Conservation (phyloP, 2,797 vertebrate species). For the Myiotriccus ornatus region DNA sequence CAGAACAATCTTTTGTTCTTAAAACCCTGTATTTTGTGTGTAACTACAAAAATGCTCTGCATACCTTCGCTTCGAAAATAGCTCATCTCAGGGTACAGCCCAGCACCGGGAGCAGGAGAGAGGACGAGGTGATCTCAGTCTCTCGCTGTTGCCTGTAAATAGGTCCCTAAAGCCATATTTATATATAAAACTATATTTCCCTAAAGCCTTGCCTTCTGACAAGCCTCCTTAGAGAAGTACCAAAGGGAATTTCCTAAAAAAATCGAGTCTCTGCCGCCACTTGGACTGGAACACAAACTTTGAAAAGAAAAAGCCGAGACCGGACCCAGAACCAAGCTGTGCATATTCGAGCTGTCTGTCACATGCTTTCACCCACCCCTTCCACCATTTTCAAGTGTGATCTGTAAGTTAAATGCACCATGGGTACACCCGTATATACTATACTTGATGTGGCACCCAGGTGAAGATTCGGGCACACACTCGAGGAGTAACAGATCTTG, state of each 20-base stretch:
- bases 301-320: neutral
- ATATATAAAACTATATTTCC: neutral
- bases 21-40: neutral
- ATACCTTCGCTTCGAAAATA: neutral
- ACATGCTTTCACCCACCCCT: neutral
- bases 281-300: neutral
- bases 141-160: neutral
- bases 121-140: neutral
- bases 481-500: neutral
- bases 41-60: neutral
- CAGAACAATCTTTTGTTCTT: slow-evolving; percentile 42
- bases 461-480: neutral
- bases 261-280: accelerated
- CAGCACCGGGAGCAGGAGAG: neutral
- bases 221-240: neutral
- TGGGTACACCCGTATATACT: neutral
- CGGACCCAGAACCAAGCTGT: accelerated
- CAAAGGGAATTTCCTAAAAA: neutral
- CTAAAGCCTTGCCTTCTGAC: neutral
- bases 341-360: neutral
- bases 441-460: neutral
- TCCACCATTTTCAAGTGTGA: neutral
- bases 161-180: neutral
- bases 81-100: neutral
- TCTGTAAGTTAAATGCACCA: neutral